A percentile compares a stretch with the other conserved stretches of the same genome.
phyloP scores from a whole-genome alignment of 92 coral and sea anemone species.

The Heteractis magnifica region DNA sequence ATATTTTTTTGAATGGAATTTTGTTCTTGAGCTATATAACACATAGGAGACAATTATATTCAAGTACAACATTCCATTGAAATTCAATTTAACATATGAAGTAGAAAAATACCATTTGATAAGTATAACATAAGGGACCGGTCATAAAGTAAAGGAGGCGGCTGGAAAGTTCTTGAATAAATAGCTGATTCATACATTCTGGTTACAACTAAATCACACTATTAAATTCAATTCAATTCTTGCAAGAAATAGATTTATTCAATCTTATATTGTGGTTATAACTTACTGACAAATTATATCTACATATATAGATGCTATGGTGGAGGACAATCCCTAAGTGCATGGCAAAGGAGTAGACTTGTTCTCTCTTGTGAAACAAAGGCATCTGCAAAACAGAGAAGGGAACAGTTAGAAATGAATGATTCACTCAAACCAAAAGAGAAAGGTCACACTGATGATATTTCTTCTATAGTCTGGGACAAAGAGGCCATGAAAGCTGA shows the following conservation, averaged over 20 bases:
- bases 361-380: slow-evolving; percentile 46
- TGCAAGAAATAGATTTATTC: slow-evolving; percentile 4
- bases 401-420: slow-evolving; percentile 12
- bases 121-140: no score
- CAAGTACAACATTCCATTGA: no score
- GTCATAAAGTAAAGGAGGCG: no score
- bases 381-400: slow-evolving; percentile 39
- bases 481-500: slow-evolving; percentile 34
- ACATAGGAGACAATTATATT: no score
- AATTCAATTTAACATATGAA: no score
- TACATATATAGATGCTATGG: slow-evolving; percentile 38
- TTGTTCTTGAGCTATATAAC: no score
- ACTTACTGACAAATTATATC: not conserved
- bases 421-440: not conserved
- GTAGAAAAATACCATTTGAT: no score
- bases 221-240: no score
- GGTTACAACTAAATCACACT: no score
- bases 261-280: slow-evolving; percentile 6
- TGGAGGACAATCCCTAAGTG: slow-evolving; percentile 48
- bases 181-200: no score
- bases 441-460: slow-evolving; percentile 46
- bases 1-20: no score
- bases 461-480: slow-evolving; percentile 41
- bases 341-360: slow-evolving; percentile 34
- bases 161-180: no score